Evolutionary conservation across 2,113 vertebrate genomes (phyloP), one percentile per base, ranked within the genome.

Genomic region (Psophia crepitans): DNA sequence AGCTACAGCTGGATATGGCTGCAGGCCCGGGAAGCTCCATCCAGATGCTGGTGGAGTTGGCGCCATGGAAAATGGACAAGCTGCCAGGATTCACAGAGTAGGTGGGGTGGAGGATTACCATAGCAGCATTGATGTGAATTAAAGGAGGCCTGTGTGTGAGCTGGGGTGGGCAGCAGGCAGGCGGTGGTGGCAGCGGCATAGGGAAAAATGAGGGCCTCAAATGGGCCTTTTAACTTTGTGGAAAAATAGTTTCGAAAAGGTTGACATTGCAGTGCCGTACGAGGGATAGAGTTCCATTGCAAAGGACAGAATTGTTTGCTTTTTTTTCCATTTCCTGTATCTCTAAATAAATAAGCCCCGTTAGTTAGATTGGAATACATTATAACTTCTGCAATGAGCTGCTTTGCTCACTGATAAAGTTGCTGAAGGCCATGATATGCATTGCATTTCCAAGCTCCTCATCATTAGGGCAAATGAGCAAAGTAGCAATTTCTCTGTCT

Each of bases 351-450:
- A 60, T 73, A 73, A 70, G 58, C 46, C 60, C 48, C 20, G 64
- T 56, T 85, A 48, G 43, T 85, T 81, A 43, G 71, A 5, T 15
- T 69, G 75, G 37, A 76, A 86, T 74, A 80, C 71, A 15, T 66
- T 69, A 3, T 21, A 58, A 35, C 27, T 60, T 81, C 33, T 54
- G 71, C 76, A 76, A 0, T 5, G 64, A 86, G 63, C 79, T 85
- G 9, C 79, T 70, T 53, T 92, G 46, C 83, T 75, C 5, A 2
- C 71, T 60, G 85, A 63, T 90, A 86, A 93, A 69, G 22, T 23
- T 76, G 86, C 90, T 61, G 70, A 93, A 78, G 83, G 73, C 64
- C 60, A 21, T 78, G 43, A 90, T 96, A 94, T 97, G 84, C 86
- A 78, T 95, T 84, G 83, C 32, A 4, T 84, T 94, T 68, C 33